Conservation (phyloP, 1,140 invertebrate genomes). For the Cotesia glomerata region DNA sequence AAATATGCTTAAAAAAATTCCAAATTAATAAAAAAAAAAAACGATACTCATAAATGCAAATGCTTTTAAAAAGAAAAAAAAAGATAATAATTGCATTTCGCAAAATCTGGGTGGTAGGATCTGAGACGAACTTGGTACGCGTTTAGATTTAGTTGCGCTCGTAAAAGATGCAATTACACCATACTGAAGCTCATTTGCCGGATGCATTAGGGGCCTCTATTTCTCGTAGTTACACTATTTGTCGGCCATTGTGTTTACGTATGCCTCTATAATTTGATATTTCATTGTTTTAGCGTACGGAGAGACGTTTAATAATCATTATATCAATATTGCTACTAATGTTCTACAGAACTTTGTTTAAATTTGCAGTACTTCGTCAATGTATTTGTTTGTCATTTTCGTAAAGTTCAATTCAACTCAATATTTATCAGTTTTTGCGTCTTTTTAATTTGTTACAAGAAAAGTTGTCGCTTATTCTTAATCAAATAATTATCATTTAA, state of each 20-base stretch:
- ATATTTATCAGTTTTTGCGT: neutral
- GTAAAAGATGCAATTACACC: conserved; percentile 55
- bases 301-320: neutral
- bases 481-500: too few relatives aligned
- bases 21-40: neutral
- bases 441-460: neutral
- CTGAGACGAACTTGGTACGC: conserved; percentile 31
- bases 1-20: neutral
- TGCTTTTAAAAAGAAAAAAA: neutral
- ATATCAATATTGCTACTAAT: neutral
- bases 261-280: conserved; percentile 48
- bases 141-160: conserved; percentile 53
- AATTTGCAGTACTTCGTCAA: neutral
- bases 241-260: conserved; percentile 53
- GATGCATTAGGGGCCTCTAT: conserved; percentile 43
- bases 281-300: conserved; percentile 41
- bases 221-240: conserved; percentile 50
- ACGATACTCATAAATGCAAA: neutral
- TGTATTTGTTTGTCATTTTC: neutral
- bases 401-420: too few relatives aligned
- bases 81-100: conserved; percentile 17
- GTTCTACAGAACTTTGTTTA: neutral
- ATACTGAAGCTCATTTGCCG: conserved; percentile 42
- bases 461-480: neutral
- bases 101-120: conserved; percentile 23